Base-by-base conservation (phyloP, 2,888 invertebrate species). In the Diplolepis rosae region DNA sequence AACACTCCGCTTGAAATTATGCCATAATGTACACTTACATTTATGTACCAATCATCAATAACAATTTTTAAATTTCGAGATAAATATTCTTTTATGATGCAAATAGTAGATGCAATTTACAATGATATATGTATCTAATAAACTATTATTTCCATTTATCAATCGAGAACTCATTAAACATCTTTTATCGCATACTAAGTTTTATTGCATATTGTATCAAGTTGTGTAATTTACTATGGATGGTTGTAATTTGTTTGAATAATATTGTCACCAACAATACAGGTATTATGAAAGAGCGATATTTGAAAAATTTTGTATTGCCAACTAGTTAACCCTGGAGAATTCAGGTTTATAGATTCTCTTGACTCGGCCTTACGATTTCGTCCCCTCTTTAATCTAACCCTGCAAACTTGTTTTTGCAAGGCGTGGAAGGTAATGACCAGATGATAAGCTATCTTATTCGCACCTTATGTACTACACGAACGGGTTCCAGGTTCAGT, bases 391-490 rank as follows among this genome's bases (percentile, higher is more conserved):
- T 56, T 56, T 35, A 24, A 56, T 56, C 56, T 22, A 56, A 22
- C 32, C 18, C 35, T 35, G 56, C 56, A 56, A 56, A 56, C 56
- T 56, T 35, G 56, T 56, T 56, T 56, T 56, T 18, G 22, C 35
- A 18, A 56, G 56, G 56, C 56, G 56, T 35, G 22, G 56, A 56
- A 32, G 56, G 35, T 32, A 56, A 56, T 35, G 35, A 22, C 24
- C 24, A 56, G 35, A 22, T 56, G 56, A 56, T 56, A 56, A 56
- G 35, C 35, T 56, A 56, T 56, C 56, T 56, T 56, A 35, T 35
- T 56, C 35, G 56, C 56, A 35, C 56, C 35, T 56, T 56, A 6
- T 56, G 35, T 56, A 32, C 22, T 35, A 35, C 56, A 56, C 13
- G 22, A 56, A 35, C 35, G n/a, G 56, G 56, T 35, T 35, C 22